Conservation (phyloP, 2,888 invertebrate species). For the Fissipunctia ypsillon region DNA sequence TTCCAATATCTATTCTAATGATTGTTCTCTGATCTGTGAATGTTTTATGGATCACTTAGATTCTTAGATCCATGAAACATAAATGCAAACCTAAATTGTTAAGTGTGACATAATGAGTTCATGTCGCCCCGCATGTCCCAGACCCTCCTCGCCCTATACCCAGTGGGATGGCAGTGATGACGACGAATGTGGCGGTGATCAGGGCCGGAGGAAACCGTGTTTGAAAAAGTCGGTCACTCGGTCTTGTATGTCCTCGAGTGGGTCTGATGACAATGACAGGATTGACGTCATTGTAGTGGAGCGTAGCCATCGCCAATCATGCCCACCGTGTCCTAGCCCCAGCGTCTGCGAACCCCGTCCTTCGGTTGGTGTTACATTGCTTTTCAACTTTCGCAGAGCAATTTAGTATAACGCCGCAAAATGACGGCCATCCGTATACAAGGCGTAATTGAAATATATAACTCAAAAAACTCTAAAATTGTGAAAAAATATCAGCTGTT, state of each 20-base stretch:
- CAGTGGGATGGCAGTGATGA: not conserved
- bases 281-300: not conserved
- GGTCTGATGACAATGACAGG: not conserved
- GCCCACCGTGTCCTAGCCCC: too few species aligned
- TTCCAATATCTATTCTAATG: conserved; percentile 1
- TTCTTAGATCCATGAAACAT: not conserved
- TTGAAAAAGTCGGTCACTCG: not conserved
- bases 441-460: not conserved
- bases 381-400: not conserved
- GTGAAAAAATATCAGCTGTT: not conserved
- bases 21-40: not conserved
- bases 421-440: not conserved
- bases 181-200: too few species aligned
- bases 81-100: conserved; percentile 9
- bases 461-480: not conserved
- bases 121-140: not conserved
- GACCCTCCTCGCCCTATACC: not conserved
- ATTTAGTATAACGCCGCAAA: not conserved
- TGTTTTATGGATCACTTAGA: conserved; percentile 4
- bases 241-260: not conserved
- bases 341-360: not conserved
- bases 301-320: not conserved
- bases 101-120: conserved; percentile 8
- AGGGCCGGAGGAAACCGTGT: not conserved
- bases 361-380: conserved; percentile 10